Percentiles rank a stretch among this genome's conserved stretches.
Conservation (phyloP, 2,113 vertebrate species). For the Scalopus aquaticus region DNA sequence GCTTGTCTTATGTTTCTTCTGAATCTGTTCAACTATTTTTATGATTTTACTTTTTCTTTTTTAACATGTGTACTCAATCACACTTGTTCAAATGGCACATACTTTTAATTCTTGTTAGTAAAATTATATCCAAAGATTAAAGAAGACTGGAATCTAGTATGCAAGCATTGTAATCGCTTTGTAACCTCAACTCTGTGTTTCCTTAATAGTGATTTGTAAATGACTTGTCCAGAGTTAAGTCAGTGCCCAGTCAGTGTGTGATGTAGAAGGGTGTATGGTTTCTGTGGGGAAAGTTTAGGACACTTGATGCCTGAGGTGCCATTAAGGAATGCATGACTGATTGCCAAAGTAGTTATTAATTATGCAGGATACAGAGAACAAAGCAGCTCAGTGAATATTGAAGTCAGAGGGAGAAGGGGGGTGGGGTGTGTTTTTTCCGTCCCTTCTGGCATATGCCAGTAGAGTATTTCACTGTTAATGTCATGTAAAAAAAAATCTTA, state of each 20-base stretch:
- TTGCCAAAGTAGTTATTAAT: slow-evolving; percentile 89
- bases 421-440: slow-evolving; percentile 60
- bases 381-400: slow-evolving; percentile 82
- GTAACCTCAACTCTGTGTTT: slow-evolving; percentile 5
- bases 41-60: background rate
- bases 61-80: background rate
- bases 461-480: slow-evolving; percentile 79
- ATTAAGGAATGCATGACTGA: slow-evolving; percentile 89
- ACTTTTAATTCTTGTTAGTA: background rate
- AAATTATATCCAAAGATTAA: background rate
- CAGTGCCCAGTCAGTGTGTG: slow-evolving; percentile 67
- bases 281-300: slow-evolving; percentile 72
- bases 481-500: slow-evolving; percentile 77
- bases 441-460: slow-evolving; percentile 77
- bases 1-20: background rate
- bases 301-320: slow-evolving; percentile 86
- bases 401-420: slow-evolving; percentile 38
- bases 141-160: background rate
- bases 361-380: slow-evolving; percentile 85
- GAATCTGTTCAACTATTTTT: background rate
- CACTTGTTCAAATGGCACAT: background rate
- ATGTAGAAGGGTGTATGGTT: slow-evolving; percentile 80
- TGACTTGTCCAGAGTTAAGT: slow-evolving; percentile 74
- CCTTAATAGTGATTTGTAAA: slow-evolving; percentile 42
- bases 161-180: background rate